Base-by-base conservation (phyloP, 2,797 vertebrate genomes). In the Eurystomus glaucurus region DNA sequence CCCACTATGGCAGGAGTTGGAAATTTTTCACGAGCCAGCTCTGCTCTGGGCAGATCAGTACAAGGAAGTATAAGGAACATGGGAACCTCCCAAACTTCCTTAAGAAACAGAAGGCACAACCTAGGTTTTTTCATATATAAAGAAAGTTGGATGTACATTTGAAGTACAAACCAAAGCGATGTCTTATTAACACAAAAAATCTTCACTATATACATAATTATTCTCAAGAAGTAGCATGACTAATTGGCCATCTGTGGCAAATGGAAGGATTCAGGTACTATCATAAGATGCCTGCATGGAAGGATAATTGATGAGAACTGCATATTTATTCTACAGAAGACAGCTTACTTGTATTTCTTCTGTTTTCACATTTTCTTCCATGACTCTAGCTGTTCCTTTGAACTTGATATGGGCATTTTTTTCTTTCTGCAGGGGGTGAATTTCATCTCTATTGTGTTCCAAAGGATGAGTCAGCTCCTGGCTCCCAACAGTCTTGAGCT, bases 281-380 rank as follows among this genome's bases (percentile, higher is more conserved):
- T 7, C 9, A 2, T 26, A 64, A 16, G 28, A 29, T 57, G 33
- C 20, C 31, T 71, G 17, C 3, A 45, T 25, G 26, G 21, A 84
- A 82, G n/a, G 14, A 31, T 17, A 61, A 48, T 37, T 77, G 23
- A 35, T 11, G 33, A 54, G 43, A 85, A 70, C 8, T 50, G 13
- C 2, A 0, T 72, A 29, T 77, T 85, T 88, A 76, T 58, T 70
- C 55, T 64, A 19, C 10, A 29, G 8, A 50, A 78, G 57, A 20
- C 2, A 19, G 7, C 97, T 97, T 96, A 98, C 97, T 96, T 88
- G 76, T 65, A 97, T 82, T 72, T 97, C 96, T 70, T 85, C 33
- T 19, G 70, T 57, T n/a, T 86, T 68, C 52, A 70, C 1, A 1
- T 72, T 48, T 50, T 91, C 74, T 57, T 13, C 37, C 54, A 57